Evolutionary conservation across 2,888 invertebrate genomes (phyloP).

Genomic region (Nymphalis c-album): DNA sequence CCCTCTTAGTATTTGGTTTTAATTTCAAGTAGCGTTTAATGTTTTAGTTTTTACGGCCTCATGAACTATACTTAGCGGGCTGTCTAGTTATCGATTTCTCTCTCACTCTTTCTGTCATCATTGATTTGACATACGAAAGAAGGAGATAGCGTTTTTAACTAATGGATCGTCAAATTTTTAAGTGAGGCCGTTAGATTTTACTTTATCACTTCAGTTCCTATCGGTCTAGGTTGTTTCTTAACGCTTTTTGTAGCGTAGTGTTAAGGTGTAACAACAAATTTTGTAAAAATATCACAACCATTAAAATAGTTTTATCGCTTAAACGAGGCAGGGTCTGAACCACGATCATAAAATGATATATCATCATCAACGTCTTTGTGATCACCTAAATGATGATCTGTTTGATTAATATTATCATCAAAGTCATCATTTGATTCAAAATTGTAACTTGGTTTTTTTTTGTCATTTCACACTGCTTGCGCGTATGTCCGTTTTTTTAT

Average conservation of each 20-base stretch:
- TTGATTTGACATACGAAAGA: too few species aligned
- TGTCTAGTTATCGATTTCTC: too few species aligned
- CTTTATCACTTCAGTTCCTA: conserved; percentile 73
- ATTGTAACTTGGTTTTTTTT: conserved; percentile 1
- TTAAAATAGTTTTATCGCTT: conserved; percentile 74
- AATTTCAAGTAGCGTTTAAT: conserved; percentile 50
- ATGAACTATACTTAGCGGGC: too few species aligned
- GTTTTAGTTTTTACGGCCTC: conserved; percentile 35
- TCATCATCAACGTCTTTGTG: conserved; percentile 35
- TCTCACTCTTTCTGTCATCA: too few species aligned
- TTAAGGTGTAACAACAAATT: conserved; percentile 56
- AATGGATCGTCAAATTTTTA: too few species aligned
- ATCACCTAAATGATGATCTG: conserved; percentile 57
- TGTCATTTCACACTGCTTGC: neutral
- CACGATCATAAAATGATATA: conserved; percentile 60
- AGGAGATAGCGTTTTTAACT: too few species aligned
- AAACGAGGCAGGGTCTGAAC: conserved; percentile 79
- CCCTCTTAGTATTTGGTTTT: conserved; percentile 43
- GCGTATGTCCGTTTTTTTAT: conserved; percentile 8
- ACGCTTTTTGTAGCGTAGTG: conserved; percentile 65
- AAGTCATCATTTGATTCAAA: neutral
- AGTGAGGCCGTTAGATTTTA: conserved; percentile 41
- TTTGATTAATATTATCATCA: neutral
- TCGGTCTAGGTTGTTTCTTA: conserved; percentile 74
- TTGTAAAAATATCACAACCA: conserved; percentile 59